Evolutionary conservation across 1,140 invertebrate species (phyloP).

Genomic region (Oppia nitens): DNA sequence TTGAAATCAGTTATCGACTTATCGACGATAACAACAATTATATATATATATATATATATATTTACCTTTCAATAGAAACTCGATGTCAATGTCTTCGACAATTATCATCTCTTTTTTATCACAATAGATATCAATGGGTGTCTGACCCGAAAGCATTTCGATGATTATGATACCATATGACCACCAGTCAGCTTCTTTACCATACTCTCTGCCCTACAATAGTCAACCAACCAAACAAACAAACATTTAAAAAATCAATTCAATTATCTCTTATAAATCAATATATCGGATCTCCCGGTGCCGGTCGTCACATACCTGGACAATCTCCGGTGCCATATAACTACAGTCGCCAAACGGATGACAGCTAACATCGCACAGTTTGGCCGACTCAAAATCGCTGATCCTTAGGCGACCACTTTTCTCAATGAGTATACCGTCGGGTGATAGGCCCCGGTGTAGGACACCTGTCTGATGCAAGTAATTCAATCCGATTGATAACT

Average conservation of each 20-base stretch:
- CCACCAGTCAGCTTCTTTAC: slow-evolving; percentile 12
- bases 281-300: too few relatives aligned
- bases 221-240: neutral
- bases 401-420: neutral
- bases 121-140: slow-evolving; percentile 10
- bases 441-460: slow-evolving; percentile 5
- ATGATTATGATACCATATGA: slow-evolving; percentile 10
- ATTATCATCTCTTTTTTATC: neutral
- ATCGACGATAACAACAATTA: neutral
- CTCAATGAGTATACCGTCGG: slow-evolving; percentile 1
- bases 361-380: neutral
- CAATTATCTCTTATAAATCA: too few relatives aligned
- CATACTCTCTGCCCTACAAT: neutral
- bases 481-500: slow-evolving; percentile 2
- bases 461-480: slow-evolving; percentile 9
- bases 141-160: slow-evolving; percentile 8
- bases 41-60: neutral
- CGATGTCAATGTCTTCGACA: neutral
- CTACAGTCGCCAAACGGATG: neutral
- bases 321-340: slow-evolving; percentile 13
- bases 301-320: too few relatives aligned
- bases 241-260: too few relatives aligned
- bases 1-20: too few relatives aligned
- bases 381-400: slow-evolving; percentile 1
- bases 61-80: neutral